phyloP scores from a whole-genome alignment of 2,888 invertebrate species.

The Euclidia mi region DNA sequence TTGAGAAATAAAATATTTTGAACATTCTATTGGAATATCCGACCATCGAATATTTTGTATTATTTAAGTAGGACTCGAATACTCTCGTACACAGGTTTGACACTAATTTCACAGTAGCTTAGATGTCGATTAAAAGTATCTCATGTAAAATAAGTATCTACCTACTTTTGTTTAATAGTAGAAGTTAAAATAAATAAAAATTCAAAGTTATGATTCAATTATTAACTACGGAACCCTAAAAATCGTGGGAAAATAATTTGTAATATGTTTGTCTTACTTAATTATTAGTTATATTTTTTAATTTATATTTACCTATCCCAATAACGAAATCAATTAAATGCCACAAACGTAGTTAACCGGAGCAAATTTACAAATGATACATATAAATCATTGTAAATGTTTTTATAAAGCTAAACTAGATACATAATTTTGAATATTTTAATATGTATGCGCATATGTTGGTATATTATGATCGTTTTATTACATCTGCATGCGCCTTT shows the following conservation, averaged over 20 bases:
- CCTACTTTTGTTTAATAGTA: too few species aligned
- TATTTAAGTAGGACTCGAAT: too few species aligned
- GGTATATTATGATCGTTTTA: conserved; percentile 11
- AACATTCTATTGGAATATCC: too few species aligned
- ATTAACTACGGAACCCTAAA: conserved; percentile 1
- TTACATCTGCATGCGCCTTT: background rate
- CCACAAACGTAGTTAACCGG: conserved; percentile 25
- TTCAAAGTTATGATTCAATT: background rate
- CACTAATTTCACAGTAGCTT: too few species aligned
- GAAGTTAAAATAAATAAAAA: background rate
- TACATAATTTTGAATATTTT: conserved; percentile 53
- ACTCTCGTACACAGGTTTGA: too few species aligned
- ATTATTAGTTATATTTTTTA: conserved; percentile 20
- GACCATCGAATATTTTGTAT: too few species aligned
- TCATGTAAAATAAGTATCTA: too few species aligned
- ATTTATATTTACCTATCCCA: conserved; percentile 37
- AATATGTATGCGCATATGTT: conserved; percentile 40
- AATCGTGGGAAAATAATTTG: conserved; percentile 38
- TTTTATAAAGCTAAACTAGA: conserved; percentile 40
- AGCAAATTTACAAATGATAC: conserved; percentile 37
- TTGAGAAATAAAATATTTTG: too few species aligned
- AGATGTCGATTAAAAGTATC: too few species aligned
- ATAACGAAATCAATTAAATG: conserved; percentile 45
- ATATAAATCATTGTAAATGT: conserved; percentile 43
- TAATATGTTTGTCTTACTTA: conserved; percentile 23